phyloP scores from a whole-genome alignment of 2,113 vertebrate genomes.

The Malurus melanocephalus region DNA sequence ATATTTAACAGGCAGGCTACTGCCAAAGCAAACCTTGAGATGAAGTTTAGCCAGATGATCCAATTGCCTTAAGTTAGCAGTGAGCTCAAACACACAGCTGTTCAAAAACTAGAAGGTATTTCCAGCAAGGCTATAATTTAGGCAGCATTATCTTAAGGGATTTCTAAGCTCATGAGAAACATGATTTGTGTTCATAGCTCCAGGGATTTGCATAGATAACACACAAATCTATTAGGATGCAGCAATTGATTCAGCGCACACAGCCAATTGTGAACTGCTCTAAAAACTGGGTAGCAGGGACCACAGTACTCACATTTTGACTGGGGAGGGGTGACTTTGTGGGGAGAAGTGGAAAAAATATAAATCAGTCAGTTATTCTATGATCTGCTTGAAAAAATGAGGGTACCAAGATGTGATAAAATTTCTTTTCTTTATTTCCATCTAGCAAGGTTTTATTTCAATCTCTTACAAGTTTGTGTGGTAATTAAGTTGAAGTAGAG shows the following conservation, averaged over 20 bases:
- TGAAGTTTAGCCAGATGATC: slow-evolving; percentile 27
- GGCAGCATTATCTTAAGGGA: slow-evolving; percentile 7
- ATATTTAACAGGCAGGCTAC: slow-evolving; percentile 36
- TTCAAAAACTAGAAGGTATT: slow-evolving; percentile 13
- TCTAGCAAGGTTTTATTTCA: slow-evolving; percentile 22
- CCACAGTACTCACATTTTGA: background rate
- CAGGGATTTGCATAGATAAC: background rate
- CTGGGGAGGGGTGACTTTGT: background rate
- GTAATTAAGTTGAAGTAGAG: slow-evolving; percentile 75
- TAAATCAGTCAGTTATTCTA: background rate
- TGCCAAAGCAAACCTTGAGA: slow-evolving; percentile 46
- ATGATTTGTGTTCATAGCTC: background rate
- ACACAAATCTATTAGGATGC: background rate
- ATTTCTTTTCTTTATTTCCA: background rate
- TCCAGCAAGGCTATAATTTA: slow-evolving; percentile 6
- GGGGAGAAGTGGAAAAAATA: background rate
- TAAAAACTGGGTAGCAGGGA: background rate
- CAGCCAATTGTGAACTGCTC: background rate
- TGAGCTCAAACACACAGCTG: slow-evolving; percentile 31
- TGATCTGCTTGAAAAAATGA: background rate
- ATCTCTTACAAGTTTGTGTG: background rate
- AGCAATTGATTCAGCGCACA: background rate
- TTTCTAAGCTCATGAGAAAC: background rate
- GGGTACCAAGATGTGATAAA: background rate
- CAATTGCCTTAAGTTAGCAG: background rate